Conservation (phyloP, 1,140 invertebrate genomes). For the Oscheius sp. region DNA sequence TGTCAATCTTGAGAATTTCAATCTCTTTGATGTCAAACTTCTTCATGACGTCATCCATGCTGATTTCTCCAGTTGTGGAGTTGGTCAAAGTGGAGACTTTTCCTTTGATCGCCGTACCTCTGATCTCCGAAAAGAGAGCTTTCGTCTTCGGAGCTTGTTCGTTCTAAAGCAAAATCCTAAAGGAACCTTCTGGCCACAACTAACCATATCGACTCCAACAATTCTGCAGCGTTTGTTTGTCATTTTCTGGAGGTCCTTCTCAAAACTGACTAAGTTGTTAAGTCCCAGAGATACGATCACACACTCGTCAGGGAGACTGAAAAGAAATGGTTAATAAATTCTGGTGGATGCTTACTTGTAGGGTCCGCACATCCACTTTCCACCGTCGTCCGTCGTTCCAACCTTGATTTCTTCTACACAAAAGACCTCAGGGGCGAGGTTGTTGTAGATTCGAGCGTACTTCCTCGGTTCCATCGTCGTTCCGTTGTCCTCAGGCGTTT, state of each 20-base stretch:
- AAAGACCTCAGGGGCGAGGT: background rate
- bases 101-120: no score
- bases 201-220: background rate
- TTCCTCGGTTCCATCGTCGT: no score
- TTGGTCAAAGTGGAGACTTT: no score
- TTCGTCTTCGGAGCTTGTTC: no score
- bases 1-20: no score
- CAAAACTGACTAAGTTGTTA: background rate
- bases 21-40: no score
- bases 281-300: conserved; percentile 1
- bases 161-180: background rate
- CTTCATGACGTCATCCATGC: no score
- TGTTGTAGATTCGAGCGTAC: no score
- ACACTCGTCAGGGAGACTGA: background rate
- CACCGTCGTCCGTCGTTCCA: background rate
- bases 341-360: background rate
- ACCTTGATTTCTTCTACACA: background rate
- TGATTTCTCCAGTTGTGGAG: no score
- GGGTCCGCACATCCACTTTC: background rate
- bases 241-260: background rate
- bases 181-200: background rate
- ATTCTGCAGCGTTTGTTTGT: background rate
- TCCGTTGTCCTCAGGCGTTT: no score
- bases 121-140: no score
- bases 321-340: no score